These are phyloP conservation scores for Glaucopsyche alexis DNA, from an alignment of 2,888 invertebrate species.

Conservation along the genomic window DNA sequence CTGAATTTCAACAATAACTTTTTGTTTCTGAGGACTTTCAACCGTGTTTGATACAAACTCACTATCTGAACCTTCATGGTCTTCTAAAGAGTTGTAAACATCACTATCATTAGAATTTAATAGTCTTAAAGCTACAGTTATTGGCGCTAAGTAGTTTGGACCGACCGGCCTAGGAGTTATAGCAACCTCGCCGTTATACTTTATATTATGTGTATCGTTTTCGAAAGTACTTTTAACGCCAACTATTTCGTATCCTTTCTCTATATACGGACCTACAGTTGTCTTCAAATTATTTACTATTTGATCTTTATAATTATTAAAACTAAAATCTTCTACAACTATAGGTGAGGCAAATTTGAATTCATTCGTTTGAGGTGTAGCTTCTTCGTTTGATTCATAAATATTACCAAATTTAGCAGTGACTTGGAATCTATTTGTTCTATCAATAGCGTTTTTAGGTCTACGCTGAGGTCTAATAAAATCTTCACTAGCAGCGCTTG, in stretches of 20 bases:
- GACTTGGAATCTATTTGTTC: slow-evolving; percentile 55
- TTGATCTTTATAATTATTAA: slow-evolving; percentile 55
- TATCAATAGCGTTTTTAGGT: slow-evolving; percentile 46
- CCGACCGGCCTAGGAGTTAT: slow-evolving; percentile 79
- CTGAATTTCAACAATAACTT: slow-evolving; percentile 82
- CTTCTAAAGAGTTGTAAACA: slow-evolving; percentile 60
- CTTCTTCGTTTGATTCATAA: slow-evolving; percentile 32
- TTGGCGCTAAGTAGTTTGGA: slow-evolving; percentile 79
- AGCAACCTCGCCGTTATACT: slow-evolving; percentile 51
- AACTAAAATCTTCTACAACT: slow-evolving; percentile 63
- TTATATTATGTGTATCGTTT: slow-evolving; percentile 44
- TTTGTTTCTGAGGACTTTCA: slow-evolving; percentile 62
- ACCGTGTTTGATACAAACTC: slow-evolving; percentile 63
- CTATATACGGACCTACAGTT: slow-evolving; percentile 68
- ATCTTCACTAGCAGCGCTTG: slow-evolving; percentile 56
- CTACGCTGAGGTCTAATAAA: slow-evolving; percentile 57
- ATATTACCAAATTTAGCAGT: slow-evolving; percentile 63
- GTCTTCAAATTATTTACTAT: slow-evolving; percentile 66
- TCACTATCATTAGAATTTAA: slow-evolving; percentile 69
- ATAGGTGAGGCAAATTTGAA: slow-evolving; percentile 71
- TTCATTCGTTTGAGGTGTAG: slow-evolving; percentile 47
- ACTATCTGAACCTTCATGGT: slow-evolving; percentile 65
- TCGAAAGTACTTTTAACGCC: slow-evolving; percentile 57
- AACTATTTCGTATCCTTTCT: slow-evolving; percentile 68
- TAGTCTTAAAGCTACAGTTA: slow-evolving; percentile 80